These are phyloP conservation scores for Cottus gobio DNA, from an alignment of 2,113 vertebrate species.

Conservation along the genomic window DNA sequence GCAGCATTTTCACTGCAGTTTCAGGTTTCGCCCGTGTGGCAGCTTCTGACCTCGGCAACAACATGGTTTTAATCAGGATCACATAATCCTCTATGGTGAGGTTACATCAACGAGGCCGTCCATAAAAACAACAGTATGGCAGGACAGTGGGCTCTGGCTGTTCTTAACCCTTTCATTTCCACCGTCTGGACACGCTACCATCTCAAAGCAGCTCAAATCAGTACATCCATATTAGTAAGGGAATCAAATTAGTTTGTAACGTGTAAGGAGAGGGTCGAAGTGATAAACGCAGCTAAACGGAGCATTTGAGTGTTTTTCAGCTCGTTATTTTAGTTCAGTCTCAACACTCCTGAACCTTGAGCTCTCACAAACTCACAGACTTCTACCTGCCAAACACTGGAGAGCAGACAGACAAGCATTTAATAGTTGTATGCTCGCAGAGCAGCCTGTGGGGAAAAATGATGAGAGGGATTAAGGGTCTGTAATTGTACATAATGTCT, in stretches of 20 bases:
- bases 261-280: background rate
- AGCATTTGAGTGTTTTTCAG: background rate
- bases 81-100: slow-evolving; percentile 17
- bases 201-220: background rate
- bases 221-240: background rate
- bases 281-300: background rate
- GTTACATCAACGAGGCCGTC: background rate
- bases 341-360: background rate
- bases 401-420: too few relatives aligned
- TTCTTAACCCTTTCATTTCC: background rate
- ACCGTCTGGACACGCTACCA: background rate
- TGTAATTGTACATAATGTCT: background rate
- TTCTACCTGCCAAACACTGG: background rate
- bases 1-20: slow-evolving; percentile 32
- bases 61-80: slow-evolving; percentile 42
- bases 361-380: background rate
- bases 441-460: background rate
- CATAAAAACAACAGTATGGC: background rate
- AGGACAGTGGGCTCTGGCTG: background rate
- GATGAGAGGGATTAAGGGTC: background rate
- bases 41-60: slow-evolving; percentile 4
- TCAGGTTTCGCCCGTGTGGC: slow-evolving; percentile 35
- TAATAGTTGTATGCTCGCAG: too few relatives aligned
- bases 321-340: background rate
- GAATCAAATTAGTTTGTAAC: background rate